phyloP scores from a whole-genome alignment of 2,113 vertebrate genomes.

The Harpagus bidentatus region DNA sequence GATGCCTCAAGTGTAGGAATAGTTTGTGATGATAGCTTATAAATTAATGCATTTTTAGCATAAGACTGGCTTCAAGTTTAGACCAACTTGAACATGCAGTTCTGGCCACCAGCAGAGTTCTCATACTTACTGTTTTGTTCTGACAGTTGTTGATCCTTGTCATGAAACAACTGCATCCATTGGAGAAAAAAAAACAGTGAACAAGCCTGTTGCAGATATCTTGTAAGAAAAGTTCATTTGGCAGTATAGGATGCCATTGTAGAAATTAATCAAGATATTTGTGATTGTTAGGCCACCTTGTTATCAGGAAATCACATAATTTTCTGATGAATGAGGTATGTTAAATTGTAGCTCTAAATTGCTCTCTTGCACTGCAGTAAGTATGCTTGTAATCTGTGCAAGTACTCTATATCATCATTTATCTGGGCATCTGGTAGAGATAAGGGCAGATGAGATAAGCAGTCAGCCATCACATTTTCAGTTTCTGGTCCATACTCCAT shows the following conservation, averaged over 20 bases:
- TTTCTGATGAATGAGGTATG: not conserved
- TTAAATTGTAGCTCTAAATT: not conserved
- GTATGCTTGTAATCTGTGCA: not conserved
- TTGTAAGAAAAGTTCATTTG: not conserved
- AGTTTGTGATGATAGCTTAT: not conserved
- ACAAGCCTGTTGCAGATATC: not conserved
- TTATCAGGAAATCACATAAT: not conserved
- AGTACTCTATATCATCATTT: conserved; percentile 8
- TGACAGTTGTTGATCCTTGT: not conserved
- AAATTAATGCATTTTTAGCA: not conserved
- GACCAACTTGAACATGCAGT: not conserved
- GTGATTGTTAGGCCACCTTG: not conserved
- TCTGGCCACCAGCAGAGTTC: not conserved
- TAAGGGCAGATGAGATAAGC: conserved; percentile 25
- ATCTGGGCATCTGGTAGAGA: conserved; percentile 19
- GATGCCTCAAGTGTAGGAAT: not conserved
- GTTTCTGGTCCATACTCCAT: not conserved
- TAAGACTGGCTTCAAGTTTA: not conserved
- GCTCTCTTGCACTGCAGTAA: not conserved
- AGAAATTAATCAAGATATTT: not conserved
- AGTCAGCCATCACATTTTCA: not conserved
- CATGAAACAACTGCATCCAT: not conserved
- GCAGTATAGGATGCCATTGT: not conserved
- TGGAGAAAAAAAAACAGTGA: not conserved
- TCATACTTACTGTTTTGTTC: not conserved